Percentiles rank a stretch among this genome's conserved stretches.
Conservation (phyloP, 2,888 invertebrate genomes). For the Dryomyza anilis region DNA sequence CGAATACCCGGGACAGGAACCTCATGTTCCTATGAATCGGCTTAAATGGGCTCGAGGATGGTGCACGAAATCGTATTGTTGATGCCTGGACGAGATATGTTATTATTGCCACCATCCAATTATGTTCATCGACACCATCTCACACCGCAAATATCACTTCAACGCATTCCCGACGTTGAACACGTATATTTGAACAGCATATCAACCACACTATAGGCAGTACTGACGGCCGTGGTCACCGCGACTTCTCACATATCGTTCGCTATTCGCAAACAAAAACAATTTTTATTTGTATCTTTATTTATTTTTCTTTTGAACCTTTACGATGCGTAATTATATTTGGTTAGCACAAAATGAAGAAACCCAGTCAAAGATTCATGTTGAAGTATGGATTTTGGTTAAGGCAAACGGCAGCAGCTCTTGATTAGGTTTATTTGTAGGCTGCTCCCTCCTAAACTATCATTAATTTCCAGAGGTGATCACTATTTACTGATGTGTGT, state of each 20-base stretch:
- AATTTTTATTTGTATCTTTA: slow-evolving; percentile 24
- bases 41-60: not conserved
- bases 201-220: not conserved
- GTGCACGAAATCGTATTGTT: not conserved
- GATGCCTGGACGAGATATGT: slow-evolving; percentile 24
- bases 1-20: not conserved
- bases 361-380: slow-evolving; percentile 16
- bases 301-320: slow-evolving; percentile 18
- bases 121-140: slow-evolving; percentile 32
- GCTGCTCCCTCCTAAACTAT: not conserved
- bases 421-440: not conserved
- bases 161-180: slow-evolving; percentile 17
- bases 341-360: slow-evolving; percentile 24
- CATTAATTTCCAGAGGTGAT: slow-evolving; percentile 34
- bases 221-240: not conserved
- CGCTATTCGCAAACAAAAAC: slow-evolving; percentile 19
- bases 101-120: slow-evolving; percentile 32
- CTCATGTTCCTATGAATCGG: no score
- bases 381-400: not conserved
- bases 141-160: slow-evolving; percentile 25
- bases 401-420: not conserved
- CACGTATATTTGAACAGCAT: not conserved
- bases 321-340: slow-evolving; percentile 29
- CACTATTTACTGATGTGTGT: slow-evolving; percentile 40
- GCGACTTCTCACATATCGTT: not conserved